These are phyloP conservation scores for Brachyrhaphis roseni DNA, from an alignment of 2,797 vertebrate species.

Conservation along the genomic window DNA sequence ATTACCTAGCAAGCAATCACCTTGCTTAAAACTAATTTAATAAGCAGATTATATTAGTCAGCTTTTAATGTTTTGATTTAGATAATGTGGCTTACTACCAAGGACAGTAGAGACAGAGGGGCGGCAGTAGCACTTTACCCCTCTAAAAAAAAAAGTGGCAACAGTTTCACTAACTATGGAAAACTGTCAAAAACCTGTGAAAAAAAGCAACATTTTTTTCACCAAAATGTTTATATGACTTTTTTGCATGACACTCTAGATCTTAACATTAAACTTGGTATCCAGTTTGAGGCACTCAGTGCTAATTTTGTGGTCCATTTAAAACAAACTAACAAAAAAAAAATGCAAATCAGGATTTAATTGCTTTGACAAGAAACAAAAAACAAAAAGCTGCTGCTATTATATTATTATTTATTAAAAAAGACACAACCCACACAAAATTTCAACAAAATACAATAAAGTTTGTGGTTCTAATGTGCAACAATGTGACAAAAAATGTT, in stretches of 20 bases:
- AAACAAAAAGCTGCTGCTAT: background rate
- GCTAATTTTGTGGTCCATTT: background rate
- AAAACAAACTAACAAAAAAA: too few relatives aligned
- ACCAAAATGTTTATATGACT: background rate
- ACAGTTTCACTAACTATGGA: background rate
- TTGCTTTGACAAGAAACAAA: background rate
- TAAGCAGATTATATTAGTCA: background rate
- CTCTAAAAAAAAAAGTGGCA: background rate
- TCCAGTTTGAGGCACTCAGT: background rate
- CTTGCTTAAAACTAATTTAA: background rate
- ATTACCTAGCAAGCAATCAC: background rate
- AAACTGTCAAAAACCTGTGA: background rate
- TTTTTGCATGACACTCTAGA: background rate
- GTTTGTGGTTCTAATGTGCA: background rate
- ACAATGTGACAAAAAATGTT: background rate
- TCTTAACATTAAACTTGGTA: background rate
- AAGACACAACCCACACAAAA: background rate
- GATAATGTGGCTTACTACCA: background rate
- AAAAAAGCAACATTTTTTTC: background rate
- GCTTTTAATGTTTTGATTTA: background rate
- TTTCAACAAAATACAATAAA: background rate
- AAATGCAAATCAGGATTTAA: too few relatives aligned
- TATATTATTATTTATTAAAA: background rate
- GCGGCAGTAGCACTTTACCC: background rate
- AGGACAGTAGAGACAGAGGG: background rate